Conservation (phyloP, 2,113 vertebrate species). For the Choloepus hoffmanni region DNA sequence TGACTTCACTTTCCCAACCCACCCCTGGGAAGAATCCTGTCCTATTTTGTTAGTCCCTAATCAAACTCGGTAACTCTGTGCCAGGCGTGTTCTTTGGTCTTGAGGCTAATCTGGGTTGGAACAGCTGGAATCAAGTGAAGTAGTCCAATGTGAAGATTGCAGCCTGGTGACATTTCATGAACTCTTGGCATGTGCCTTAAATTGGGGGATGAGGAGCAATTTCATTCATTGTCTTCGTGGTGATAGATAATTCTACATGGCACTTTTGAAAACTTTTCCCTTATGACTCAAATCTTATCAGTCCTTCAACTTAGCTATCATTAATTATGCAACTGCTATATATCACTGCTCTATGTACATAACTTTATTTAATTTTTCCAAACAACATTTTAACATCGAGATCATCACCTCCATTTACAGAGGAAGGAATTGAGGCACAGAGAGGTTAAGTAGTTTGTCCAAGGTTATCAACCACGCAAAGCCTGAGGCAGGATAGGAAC, state of each 20-base stretch:
- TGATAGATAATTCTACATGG: constrained; percentile 24
- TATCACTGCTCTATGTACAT: neutral
- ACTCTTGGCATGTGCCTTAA: constrained; percentile 22
- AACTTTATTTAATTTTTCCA: constrained; percentile 40
- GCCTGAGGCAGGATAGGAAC: neutral
- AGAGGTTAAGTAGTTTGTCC: neutral
- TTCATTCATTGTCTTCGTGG: constrained; percentile 35
- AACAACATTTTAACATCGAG: constrained; percentile 24
- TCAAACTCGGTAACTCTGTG: too few species aligned
- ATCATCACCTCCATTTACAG: constrained; percentile 11
- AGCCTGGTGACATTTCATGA: constrained; percentile 39
- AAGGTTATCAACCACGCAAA: neutral
- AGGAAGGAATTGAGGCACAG: constrained; percentile 24
- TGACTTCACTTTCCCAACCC: too few species aligned
- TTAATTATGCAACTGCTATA: neutral
- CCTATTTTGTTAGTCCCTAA: too few species aligned
- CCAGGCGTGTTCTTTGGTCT: too few species aligned
- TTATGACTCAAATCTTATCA: constrained; percentile 34
- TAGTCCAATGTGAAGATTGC: neutral
- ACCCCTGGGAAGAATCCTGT: too few species aligned
- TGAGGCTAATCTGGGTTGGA: too few species aligned
- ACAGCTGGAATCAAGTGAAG: neutral
- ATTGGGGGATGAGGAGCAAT: neutral
- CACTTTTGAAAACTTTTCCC: neutral
- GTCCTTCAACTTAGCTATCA: constrained; percentile 26